A percentile compares a stretch with the other conserved stretches of the same genome.
Evolutionary conservation across 2,797 vertebrate species (phyloP).

Genomic region (Oreochromis mossambicus): DNA sequence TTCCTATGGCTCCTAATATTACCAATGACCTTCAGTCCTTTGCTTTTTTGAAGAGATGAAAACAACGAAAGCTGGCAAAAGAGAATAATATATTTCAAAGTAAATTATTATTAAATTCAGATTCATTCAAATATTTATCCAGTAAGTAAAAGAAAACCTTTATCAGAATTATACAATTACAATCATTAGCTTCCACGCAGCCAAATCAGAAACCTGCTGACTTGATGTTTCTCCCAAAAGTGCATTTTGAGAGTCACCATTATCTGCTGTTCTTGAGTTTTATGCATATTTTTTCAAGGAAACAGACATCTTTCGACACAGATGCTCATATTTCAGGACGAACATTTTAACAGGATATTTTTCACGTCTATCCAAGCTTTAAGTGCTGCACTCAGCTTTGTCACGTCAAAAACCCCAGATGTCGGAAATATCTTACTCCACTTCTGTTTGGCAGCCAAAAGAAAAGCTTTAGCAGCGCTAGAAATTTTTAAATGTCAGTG

Average conservation of each 20-base stretch:
- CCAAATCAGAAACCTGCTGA: neutral
- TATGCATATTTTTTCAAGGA: neutral
- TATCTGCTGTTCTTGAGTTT: neutral
- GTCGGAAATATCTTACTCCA: neutral
- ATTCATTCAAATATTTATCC: neutral
- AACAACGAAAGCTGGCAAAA: neutral
- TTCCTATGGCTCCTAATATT: neutral
- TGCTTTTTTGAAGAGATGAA: neutral
- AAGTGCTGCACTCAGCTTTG: neutral
- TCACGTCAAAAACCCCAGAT: neutral
- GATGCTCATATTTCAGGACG: neutral
- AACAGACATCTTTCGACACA: neutral
- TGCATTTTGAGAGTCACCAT: neutral
- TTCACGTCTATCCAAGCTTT: neutral
- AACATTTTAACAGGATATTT: neutral
- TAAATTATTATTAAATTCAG: neutral
- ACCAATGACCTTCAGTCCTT: neutral
- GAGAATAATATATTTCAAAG: neutral
- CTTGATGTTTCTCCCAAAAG: neutral
- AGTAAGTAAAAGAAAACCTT: neutral
- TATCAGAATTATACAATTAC: neutral
- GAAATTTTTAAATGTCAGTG: neutral
- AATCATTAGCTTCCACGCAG: accelerated
- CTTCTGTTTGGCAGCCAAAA: neutral
- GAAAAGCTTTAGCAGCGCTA: neutral